A percentile compares a stretch with the other conserved stretches of the same genome.
These are phyloP conservation scores for Odocoileus hemionus DNA, from an alignment of 2,113 vertebrate species.

Conservation along the genomic window DNA sequence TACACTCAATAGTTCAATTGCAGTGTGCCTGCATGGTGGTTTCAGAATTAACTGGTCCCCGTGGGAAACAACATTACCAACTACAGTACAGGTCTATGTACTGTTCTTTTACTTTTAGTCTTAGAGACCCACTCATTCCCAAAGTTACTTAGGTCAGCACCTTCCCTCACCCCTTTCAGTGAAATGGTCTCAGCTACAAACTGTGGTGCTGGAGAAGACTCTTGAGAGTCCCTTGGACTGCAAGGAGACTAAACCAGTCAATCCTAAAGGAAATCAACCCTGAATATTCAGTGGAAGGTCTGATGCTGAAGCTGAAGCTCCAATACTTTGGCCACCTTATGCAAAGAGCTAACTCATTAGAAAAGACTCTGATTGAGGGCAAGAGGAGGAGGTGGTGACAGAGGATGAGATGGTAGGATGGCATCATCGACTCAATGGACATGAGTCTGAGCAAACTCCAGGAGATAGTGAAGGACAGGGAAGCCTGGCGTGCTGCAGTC, in stretches of 20 bases:
- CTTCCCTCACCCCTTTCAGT: not conserved
- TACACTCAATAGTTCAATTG: rapidly evolving
- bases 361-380: not conserved
- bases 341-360: not conserved
- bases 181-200: not conserved
- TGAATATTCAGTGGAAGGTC: not conserved
- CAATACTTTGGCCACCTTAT: not conserved
- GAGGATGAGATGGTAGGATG: not conserved
- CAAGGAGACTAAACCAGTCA: not conserved
- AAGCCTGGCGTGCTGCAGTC: not conserved
- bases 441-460: not conserved
- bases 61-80: not conserved
- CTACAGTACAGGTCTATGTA: not conserved
- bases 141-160: not conserved
- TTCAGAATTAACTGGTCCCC: not conserved
- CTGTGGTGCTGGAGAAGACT: not conserved
- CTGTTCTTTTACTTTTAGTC: too few species aligned
- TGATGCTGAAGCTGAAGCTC: not conserved
- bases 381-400: not conserved
- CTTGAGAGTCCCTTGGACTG: not conserved
- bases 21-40: rapidly evolving
- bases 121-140: not conserved
- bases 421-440: not conserved
- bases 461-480: not conserved
- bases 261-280: not conserved